Evolutionary conservation across 2,888 invertebrate species (phyloP), one percentile per base, ranked within the genome.

Genomic region (Chloromyia formosa): DNA sequence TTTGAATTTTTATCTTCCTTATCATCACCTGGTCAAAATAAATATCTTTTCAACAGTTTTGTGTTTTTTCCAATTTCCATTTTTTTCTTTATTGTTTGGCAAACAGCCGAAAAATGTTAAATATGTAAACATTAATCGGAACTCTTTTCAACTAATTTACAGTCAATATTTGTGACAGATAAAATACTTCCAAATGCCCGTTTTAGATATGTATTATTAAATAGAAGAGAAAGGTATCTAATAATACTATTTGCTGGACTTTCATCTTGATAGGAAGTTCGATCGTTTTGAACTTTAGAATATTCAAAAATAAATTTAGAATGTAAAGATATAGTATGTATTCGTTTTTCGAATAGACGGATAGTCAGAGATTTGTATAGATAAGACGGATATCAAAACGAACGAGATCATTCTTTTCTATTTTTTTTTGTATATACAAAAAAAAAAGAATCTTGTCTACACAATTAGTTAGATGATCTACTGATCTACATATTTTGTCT

Each of bases 111-210:
- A n/a, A n/a, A n/a, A n/a, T n/a, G n/a, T n/a, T n/a, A n/a, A n/a
- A n/a, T n/a, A n/a, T n/a, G n/a, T n/a, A n/a, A n/a, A n/a, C n/a
- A n/a, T n/a, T 27, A 7, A 69, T 53, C 16, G 54, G 54, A 69
- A n/a, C n/a, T 53, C 69, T 53, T 69, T 69, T 27, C 35, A 56
- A 54, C 56, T 69, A 69, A 56, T 69, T 54, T 69, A 69, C 54
- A 35, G 69, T 69, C 69, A 69, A 69, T 69, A 69, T 69, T 69
- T 69, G 69, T 69, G 56, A 35, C 69, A 69, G 69, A 69, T 69
- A 69, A 69, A 69, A 69, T 27, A n/a, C 68, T n/a, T n/a, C n/a
- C 23, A 27, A 53, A 49, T 3, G 35, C 23, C 53, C 23, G 20
- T 20, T 64, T 64, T n/a, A n/a, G n/a, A n/a, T n/a, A n/a, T 14